These are phyloP conservation scores for Leptosomus discolor DNA, from an alignment of 2,113 vertebrate species.

Conservation along the genomic window DNA sequence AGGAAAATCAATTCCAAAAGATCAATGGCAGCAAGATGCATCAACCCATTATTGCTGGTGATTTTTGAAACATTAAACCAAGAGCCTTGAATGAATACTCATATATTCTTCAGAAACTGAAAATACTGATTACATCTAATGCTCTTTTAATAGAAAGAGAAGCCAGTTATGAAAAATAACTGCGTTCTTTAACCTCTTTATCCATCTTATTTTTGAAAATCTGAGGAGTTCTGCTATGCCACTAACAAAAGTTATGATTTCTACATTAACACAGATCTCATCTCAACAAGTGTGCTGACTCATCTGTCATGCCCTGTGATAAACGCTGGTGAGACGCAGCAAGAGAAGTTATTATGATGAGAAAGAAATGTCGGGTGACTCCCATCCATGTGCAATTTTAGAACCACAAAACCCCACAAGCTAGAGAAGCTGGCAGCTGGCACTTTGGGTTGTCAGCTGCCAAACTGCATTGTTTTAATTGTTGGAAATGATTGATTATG, in stretches of 20 bases:
- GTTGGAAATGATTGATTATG: neutral
- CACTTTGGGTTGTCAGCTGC: neutral
- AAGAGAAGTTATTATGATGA: neutral
- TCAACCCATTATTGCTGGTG: neutral
- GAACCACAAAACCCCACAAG: neutral
- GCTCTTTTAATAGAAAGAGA: neutral
- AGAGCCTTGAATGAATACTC: neutral
- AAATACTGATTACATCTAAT: neutral
- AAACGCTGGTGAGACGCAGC: neutral
- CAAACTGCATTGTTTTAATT: neutral
- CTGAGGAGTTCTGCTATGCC: neutral
- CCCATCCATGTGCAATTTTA: neutral
- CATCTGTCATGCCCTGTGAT: neutral
- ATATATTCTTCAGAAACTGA: neutral
- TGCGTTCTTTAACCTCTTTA: neutral
- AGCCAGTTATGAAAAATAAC: neutral
- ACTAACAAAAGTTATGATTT: neutral
- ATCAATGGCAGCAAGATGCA: neutral
- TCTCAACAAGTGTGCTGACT: neutral
- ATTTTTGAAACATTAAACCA: neutral
- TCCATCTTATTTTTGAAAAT: neutral
- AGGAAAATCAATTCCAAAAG: neutral
- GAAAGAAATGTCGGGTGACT: neutral
- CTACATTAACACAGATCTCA: neutral
- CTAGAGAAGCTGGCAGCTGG: slow-evolving; percentile 13